phyloP scores from a whole-genome alignment of 2,797 vertebrate genomes.

The Huso huso region DNA sequence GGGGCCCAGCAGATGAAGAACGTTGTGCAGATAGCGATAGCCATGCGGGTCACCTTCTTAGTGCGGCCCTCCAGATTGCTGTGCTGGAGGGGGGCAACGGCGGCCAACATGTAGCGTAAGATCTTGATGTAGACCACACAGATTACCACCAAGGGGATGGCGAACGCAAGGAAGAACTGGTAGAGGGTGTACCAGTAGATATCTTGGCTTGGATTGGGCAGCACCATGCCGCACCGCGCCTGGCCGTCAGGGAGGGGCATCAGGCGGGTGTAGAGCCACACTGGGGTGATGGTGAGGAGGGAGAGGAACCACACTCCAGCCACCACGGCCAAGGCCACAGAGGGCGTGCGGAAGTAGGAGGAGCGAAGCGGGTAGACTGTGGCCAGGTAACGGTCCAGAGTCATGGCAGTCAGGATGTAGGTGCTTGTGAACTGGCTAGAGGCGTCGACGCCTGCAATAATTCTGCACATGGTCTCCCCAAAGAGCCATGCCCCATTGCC shows the following conservation, averaged over 20 bases:
- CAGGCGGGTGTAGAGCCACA: slow-evolving; percentile 75
- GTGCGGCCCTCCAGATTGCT: slow-evolving; percentile 61
- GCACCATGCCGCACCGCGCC: slow-evolving; percentile 66
- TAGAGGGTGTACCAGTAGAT: slow-evolving; percentile 81
- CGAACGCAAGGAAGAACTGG: slow-evolving; percentile 75
- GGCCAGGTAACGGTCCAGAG: slow-evolving; percentile 79
- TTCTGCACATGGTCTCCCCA: slow-evolving; percentile 66
- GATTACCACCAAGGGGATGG: slow-evolving; percentile 64
- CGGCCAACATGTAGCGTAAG: slow-evolving; percentile 71
- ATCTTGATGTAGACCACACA: slow-evolving; percentile 73
- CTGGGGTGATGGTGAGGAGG: slow-evolving; percentile 67
- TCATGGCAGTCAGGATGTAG: slow-evolving; percentile 79
- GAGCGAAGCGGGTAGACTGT: slow-evolving; percentile 74
- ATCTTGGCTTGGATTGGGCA: slow-evolving; percentile 62
- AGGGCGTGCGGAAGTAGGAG: slow-evolving; percentile 63
- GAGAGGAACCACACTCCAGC: slow-evolving; percentile 68
- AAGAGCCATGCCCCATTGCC: slow-evolving; percentile 71
- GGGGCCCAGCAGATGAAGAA: slow-evolving; percentile 80
- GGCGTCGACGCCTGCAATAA: slow-evolving; percentile 75
- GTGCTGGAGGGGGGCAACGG: slow-evolving; percentile 66
- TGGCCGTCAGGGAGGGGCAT: slow-evolving; percentile 66
- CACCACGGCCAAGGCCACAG: slow-evolving; percentile 55
- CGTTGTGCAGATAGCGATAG: slow-evolving; percentile 73
- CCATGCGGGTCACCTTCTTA: slow-evolving; percentile 72
- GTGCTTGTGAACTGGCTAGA: slow-evolving; percentile 81